phyloP scores from a whole-genome alignment of 92 coral and sea anemone species.

The Heliopora coerulea region DNA sequence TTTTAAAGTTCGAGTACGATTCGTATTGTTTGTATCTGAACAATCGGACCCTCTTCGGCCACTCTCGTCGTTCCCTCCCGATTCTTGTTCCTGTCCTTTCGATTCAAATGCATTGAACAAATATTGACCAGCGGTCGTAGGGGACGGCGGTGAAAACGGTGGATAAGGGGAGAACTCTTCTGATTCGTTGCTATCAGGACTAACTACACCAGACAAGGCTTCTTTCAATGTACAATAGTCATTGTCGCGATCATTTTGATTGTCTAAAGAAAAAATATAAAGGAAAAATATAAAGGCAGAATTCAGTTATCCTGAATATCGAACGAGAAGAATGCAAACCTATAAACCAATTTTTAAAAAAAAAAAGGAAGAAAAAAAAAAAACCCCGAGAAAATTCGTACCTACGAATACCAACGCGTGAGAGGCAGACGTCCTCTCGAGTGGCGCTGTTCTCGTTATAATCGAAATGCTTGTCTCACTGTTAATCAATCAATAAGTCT shows the following conservation, averaged over 20 bases:
- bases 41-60: conserved; percentile 38
- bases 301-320: no score
- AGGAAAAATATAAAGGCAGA: no score
- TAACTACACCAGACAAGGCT: conserved; percentile 28
- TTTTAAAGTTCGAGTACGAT: conserved; percentile 58
- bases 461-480: no score
- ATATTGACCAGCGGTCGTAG: conserved; percentile 73
- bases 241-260: not conserved
- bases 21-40: conserved; percentile 29
- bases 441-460: no score
- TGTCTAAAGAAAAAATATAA: not conserved
- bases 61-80: conserved; percentile 43
- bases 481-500: no score
- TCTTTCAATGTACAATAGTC: conserved; percentile 37
- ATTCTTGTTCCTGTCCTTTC: conserved; percentile 5
- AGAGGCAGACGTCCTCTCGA: no score
- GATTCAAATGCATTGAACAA: conserved; percentile 52
- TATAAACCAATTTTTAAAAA: no score
- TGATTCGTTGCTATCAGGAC: not conserved
- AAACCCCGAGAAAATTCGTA: no score
- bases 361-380: no score
- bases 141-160: conserved; percentile 87
- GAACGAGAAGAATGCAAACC: no score
- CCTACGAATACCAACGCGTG: no score
- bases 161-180: conserved; percentile 52